phyloP scores from a whole-genome alignment of 2,888 invertebrate species.

The Tetragonula carbonaria region DNA sequence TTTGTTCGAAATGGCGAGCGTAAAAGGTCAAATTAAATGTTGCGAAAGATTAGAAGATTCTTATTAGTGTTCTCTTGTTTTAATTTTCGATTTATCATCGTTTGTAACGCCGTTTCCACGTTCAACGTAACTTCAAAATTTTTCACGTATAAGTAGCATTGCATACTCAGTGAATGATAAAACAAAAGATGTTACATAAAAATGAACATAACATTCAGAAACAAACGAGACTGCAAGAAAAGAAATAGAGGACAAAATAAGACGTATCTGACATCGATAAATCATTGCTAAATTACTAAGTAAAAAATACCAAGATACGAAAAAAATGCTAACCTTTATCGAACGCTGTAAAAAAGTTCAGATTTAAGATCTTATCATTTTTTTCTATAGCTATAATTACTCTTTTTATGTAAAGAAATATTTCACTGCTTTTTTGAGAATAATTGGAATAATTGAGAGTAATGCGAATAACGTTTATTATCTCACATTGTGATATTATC shows the following conservation, averaged over 20 bases:
- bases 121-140: neutral
- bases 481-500: no score
- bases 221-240: neutral
- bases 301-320: no score
- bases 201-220: neutral
- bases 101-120: neutral
- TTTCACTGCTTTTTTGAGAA: no score
- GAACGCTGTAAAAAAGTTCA: no score
- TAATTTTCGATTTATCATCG: neutral
- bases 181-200: neutral
- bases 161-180: neutral
- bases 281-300: conserved; percentile 27
- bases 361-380: no score
- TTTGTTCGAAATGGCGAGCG: conserved; percentile 2
- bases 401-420: no score
- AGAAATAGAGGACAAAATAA: neutral
- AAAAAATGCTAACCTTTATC: no score
- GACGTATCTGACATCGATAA: neutral
- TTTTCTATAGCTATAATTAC: no score
- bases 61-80: neutral
- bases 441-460: no score
- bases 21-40: neutral
- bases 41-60: neutral
- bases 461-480: no score
- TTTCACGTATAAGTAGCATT: neutral